Conservation (phyloP, 2,888 invertebrate species). For the Chymomyza procnemis region DNA sequence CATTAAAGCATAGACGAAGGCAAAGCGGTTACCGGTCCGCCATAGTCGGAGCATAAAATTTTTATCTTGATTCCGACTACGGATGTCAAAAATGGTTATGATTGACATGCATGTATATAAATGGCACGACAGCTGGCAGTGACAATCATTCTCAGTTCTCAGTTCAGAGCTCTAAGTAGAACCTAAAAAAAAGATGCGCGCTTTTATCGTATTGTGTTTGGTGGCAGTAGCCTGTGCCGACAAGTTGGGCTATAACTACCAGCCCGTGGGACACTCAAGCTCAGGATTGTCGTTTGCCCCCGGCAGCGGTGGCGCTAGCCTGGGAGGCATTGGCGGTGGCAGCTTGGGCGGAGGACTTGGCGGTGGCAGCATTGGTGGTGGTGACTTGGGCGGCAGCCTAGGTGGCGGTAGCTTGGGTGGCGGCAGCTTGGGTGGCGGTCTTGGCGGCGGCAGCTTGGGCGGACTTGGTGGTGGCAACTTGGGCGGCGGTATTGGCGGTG, state of each 20-base stretch:
- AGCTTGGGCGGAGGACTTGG: slow-evolving; percentile 4
- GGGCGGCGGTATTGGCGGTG: slow-evolving; percentile 19
- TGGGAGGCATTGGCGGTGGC: slow-evolving; percentile 23
- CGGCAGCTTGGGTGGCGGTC: slow-evolving; percentile 46
- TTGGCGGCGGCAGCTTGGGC: slow-evolving; percentile 34
- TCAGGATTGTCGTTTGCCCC: slow-evolving; percentile 66
- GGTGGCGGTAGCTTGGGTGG: slow-evolving; percentile 32
- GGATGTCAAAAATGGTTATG: slow-evolving; percentile 49
- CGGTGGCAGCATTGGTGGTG: slow-evolving; percentile 39
- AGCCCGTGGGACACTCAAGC: slow-evolving; percentile 64
- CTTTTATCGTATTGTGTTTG: slow-evolving; percentile 65
- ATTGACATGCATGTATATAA: slow-evolving; percentile 61
- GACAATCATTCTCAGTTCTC: slow-evolving; percentile 61
- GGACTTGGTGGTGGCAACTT: slow-evolving; percentile 30
- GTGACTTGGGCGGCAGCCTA: slow-evolving; percentile 1
- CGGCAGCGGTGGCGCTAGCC: slow-evolving; percentile 34
- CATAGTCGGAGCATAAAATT: neutral
- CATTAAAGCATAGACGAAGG: neutral
- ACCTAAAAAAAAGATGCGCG: slow-evolving; percentile 55
- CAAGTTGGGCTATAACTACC: slow-evolving; percentile 72
- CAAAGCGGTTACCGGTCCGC: neutral
- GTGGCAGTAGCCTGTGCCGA: slow-evolving; percentile 68
- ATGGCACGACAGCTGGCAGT: slow-evolving; percentile 38
- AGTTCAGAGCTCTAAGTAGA: slow-evolving; percentile 60
- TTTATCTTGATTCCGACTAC: slow-evolving; percentile 59